Conservation (phyloP, 2,113 vertebrate species). For the Desmodus rotundus region DNA sequence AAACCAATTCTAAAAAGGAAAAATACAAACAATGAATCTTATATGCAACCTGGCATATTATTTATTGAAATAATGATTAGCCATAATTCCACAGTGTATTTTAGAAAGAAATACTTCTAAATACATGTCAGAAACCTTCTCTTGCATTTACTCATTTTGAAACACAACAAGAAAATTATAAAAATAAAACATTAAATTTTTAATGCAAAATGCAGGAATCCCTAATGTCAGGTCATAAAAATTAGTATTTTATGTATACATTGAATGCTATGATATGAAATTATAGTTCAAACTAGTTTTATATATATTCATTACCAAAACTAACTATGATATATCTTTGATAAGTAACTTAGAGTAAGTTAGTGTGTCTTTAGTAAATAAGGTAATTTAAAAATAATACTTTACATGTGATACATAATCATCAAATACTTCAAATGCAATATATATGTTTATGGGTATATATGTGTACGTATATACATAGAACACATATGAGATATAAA, state of each 20-base stretch:
- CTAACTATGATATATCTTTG: not conserved
- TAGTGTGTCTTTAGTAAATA: not conserved
- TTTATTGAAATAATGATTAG: not conserved
- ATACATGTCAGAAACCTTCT: not conserved
- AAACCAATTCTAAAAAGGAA: not conserved
- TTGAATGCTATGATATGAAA: constrained; percentile 1
- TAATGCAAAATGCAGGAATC: not conserved
- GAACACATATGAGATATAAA: too few species aligned
- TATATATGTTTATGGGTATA: not conserved
- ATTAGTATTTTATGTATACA: not conserved
- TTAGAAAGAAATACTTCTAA: not conserved
- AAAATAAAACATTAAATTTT: not conserved
- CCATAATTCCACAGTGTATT: not conserved
- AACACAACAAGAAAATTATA: not conserved
- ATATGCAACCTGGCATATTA: not conserved
- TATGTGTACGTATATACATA: not conserved
- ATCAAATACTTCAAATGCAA: not conserved
- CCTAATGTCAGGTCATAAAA: not conserved
- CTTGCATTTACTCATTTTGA: not conserved
- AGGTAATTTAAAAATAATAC: not conserved
- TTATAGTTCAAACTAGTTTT: not conserved
- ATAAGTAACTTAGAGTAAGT: not conserved
- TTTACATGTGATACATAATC: not conserved
- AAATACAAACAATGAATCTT: not conserved
- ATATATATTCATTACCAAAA: not conserved